A percentile compares a stretch with the other conserved stretches of the same genome.
Conservation (phyloP, 2,113 vertebrate species). For the Apistogramma diplotaenia region DNA sequence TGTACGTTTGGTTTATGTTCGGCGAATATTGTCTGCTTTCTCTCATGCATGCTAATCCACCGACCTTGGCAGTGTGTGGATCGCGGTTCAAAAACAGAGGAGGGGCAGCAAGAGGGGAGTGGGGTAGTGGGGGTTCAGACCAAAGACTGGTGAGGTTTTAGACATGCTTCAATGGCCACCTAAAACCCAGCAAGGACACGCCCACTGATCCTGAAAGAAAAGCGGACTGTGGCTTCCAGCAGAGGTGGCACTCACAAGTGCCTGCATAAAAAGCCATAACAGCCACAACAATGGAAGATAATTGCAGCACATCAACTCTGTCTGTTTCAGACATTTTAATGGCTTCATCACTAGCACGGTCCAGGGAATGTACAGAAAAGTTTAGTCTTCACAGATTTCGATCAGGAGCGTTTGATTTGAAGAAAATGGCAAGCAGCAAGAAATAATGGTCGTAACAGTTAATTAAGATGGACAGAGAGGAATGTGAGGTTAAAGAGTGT, state of each 20-base stretch:
- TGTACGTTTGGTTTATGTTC: conserved; percentile 42
- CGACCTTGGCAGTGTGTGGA: conserved; percentile 64
- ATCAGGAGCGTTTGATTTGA: conserved; percentile 53
- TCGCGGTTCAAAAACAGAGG: conserved; percentile 36
- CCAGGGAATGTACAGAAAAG: conserved; percentile 61
- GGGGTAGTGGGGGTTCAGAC: conserved; percentile 10
- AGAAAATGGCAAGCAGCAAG: conserved; percentile 38
- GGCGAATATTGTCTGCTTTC: conserved; percentile 52
- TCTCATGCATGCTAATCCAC: conserved; percentile 69
- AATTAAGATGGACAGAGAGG: conserved; percentile 56
- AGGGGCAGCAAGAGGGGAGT: not conserved
- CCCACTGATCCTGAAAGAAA: conserved; percentile 65
- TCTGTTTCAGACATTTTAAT: conserved; percentile 53
- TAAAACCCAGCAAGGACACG: conserved; percentile 57
- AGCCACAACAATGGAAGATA: conserved; percentile 47
- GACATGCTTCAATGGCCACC: conserved; percentile 60
- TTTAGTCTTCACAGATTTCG: conserved; percentile 44
- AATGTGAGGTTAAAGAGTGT: conserved; percentile 53
- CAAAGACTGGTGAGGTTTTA: conserved; percentile 60
- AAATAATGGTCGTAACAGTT: conserved; percentile 24
- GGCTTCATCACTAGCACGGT: conserved; percentile 55
- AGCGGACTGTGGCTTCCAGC: conserved; percentile 47
- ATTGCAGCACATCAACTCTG: conserved; percentile 61
- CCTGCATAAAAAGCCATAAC: conserved; percentile 34
- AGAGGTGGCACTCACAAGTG: conserved; percentile 67